Base-by-base conservation (phyloP, 1,140 invertebrate genomes). In the Zaprionus capensis region DNA sequence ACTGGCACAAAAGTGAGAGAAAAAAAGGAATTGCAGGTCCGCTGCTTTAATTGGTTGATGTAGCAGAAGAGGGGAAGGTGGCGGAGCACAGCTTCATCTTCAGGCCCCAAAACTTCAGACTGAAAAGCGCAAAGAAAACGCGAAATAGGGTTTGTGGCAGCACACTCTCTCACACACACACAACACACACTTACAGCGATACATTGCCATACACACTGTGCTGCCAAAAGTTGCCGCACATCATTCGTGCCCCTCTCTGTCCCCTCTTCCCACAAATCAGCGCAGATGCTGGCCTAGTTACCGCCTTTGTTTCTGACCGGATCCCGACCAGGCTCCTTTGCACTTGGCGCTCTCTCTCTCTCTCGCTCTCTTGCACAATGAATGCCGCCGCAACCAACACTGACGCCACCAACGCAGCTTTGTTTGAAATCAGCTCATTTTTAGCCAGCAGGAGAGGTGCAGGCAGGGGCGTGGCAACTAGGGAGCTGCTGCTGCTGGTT, bases 361-460 rank as follows among this genome's bases (percentile, higher is more conserved):
- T 36, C 46, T 38, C 14, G 31, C 38, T 57, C 31, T 59, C 68
- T 66, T 68, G 76, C 78, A 84, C 82, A 83, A 84, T 85, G 82
- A 86, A 78, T 90, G 69, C 81, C 76, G 61, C 76, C 63, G 41
- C 38, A 56, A 55, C 64, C 72, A 31, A 31, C 28, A 31, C 28
- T 31, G 75, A 51, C 68, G 68, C 65, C 75, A 77, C 78, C 75
- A 70, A 59, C 72, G 59, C 76, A 63, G 63, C 80, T 85, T 80
- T 91, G 81, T 85, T 80, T 77, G 78, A 91, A 82, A 90, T 85
- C 81, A 90, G 81, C 86, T 88, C 85, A 79, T 80, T 88, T 88
- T 88, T 76, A 81, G 83, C 55, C 74, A 69, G 71, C 58, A 78
- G 65, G 53, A 6, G 59, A n/a, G 22, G 22, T n/a, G 3, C 6